Percentiles rank a stretch among this genome's conserved stretches.
These are phyloP conservation scores for Aricia artaxerxes DNA, from an alignment of 2,888 invertebrate genomes.

Conservation along the genomic window DNA sequence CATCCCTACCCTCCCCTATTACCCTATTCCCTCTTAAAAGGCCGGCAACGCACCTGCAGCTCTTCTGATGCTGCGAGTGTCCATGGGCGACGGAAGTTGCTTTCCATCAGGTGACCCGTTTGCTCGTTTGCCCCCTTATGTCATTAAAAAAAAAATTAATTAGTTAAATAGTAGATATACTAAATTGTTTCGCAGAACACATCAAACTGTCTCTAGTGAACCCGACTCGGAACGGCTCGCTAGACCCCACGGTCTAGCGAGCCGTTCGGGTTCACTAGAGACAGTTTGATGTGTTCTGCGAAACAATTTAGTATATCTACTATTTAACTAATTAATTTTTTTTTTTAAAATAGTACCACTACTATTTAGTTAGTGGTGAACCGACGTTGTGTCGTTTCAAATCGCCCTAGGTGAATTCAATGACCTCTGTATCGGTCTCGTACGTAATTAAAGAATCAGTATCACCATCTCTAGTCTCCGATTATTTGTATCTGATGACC, in stretches of 20 bases:
- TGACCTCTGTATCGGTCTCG: not conserved
- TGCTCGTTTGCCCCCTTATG: too few species aligned
- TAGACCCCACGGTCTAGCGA: not conserved
- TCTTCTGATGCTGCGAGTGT: too few species aligned
- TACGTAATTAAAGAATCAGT: not conserved
- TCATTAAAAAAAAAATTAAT: too few species aligned
- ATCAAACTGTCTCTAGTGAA: not conserved
- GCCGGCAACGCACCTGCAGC: too few species aligned
- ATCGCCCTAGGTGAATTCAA: conserved; percentile 1
- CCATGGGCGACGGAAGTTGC: too few species aligned
- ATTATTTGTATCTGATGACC: too few species aligned
- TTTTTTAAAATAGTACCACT: too few species aligned
- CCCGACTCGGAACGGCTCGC: not conserved
- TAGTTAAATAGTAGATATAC: too few species aligned
- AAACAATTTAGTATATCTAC: not conserved
- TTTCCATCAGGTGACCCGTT: too few species aligned
- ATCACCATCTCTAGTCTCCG: not conserved
- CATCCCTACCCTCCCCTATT: too few species aligned
- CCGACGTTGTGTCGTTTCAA: conserved; percentile 14
- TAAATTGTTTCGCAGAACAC: not conserved
- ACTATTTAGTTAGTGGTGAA: conserved; percentile 14
- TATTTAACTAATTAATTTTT: too few species aligned
- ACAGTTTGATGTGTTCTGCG: not conserved
- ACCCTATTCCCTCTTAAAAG: too few species aligned
- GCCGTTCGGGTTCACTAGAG: not conserved